Evolutionary conservation across 2,113 vertebrate species (phyloP).

Genomic region (Numenius arquata): DNA sequence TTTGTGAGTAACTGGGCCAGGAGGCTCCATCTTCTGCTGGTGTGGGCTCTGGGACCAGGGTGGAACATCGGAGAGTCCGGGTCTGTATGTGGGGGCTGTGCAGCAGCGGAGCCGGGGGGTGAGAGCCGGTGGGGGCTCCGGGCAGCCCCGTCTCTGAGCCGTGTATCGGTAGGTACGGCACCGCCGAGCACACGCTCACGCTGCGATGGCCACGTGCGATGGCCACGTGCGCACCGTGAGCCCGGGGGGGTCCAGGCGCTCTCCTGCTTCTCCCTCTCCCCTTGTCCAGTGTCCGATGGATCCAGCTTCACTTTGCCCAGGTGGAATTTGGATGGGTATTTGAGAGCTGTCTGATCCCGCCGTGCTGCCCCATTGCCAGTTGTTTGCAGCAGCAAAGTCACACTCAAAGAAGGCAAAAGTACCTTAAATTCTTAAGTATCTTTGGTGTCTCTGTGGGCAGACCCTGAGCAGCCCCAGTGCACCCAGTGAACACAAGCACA

Average conservation of each 20-base stretch:
- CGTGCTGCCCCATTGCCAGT: fast-evolving
- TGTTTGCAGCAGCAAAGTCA: neutral
- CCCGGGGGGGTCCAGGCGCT: too few species aligned
- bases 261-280: neutral
- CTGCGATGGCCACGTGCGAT: fast-evolving
- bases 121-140: neutral
- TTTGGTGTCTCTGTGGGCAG: fast-evolving
- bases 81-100: fast-evolving
- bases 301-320: neutral
- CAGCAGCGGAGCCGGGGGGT: neutral
- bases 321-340: fast-evolving
- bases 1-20: neutral
- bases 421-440: neutral
- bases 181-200: fast-evolving
- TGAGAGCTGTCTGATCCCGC: neutral
- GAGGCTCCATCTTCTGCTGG: neutral
- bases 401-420: neutral
- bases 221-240: too few species aligned
- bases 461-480: too few species aligned
- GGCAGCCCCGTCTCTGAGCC: fast-evolving
- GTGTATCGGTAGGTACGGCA: fast-evolving
- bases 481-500: neutral
- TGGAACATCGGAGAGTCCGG: fast-evolving
- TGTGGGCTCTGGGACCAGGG: fast-evolving
- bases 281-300: too few species aligned